Conservation (phyloP, 2,797 vertebrate species). For the Anabas testudineus region DNA sequence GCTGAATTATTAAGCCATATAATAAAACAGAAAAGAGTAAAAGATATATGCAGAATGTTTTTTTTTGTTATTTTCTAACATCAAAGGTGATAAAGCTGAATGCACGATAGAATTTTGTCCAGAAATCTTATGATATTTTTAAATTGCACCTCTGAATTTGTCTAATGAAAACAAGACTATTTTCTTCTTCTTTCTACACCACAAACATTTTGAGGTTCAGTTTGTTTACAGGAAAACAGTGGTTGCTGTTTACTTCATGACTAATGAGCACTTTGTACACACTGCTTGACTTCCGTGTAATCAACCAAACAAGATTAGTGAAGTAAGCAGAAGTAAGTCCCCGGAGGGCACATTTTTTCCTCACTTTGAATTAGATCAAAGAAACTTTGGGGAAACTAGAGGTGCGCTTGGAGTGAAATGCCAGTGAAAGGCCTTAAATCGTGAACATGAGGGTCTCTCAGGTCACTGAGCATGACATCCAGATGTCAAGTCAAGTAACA, state of each 20-base stretch:
- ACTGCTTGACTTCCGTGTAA: slow-evolving; percentile 69
- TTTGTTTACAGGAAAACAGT: slow-evolving; percentile 48
- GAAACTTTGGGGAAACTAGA: slow-evolving; percentile 46
- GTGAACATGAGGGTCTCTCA: slow-evolving; percentile 4
- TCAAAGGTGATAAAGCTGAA: neutral
- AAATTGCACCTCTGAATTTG: slow-evolving; percentile 17
- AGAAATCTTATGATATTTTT: neutral
- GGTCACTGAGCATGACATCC: slow-evolving; percentile 29
- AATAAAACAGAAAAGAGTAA: slow-evolving; percentile 39
- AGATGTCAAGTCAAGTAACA: slow-evolving; percentile 39
- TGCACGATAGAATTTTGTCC: neutral
- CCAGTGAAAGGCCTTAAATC: slow-evolving; percentile 41
- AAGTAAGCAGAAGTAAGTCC: slow-evolving; percentile 57
- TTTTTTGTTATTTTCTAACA: neutral
- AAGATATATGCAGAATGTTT: slow-evolving; percentile 2
- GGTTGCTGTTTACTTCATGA: slow-evolving; percentile 64
- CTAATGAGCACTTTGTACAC: slow-evolving; percentile 71
- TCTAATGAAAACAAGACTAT: slow-evolving; percentile 1
- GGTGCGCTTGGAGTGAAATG: slow-evolving; percentile 40
- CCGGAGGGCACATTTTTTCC: slow-evolving; percentile 47
- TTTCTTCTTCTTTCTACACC: slow-evolving; percentile 22
- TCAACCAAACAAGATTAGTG: slow-evolving; percentile 74
- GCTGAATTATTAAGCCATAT: slow-evolving; percentile 16
- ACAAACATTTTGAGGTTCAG: slow-evolving; percentile 36
- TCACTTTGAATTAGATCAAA: slow-evolving; percentile 62